Evolutionary conservation across 1,140 invertebrate species (phyloP).

Genomic region (Akabosia matsudoensis): DNA sequence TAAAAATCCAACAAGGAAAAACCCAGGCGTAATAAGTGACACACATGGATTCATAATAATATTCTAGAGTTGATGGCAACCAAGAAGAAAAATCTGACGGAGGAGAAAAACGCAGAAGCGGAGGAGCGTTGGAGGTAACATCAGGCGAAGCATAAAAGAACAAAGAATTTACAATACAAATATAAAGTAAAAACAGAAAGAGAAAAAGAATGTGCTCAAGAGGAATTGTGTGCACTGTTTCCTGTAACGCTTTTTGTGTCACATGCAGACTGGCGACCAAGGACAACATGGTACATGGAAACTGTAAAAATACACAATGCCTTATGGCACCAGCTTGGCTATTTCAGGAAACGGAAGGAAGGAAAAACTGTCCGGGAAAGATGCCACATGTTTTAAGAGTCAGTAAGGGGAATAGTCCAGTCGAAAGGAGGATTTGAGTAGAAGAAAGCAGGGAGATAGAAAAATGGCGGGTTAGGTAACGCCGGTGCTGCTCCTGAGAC

Average conservation of each 20-base stretch:
- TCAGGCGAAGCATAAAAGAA: background rate
- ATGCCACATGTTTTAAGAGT: background rate
- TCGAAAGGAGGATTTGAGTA: background rate
- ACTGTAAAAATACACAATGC: background rate
- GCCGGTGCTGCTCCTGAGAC: background rate
- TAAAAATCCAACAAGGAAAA: background rate
- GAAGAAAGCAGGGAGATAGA: background rate
- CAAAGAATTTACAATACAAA: background rate
- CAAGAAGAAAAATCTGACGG: background rate
- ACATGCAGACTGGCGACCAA: background rate
- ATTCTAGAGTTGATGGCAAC: background rate
- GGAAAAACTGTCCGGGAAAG: constrained; percentile 10
- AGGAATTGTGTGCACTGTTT: background rate
- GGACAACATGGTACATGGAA: background rate
- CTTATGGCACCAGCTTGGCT: background rate
- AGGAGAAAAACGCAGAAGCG: background rate
- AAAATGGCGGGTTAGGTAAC: background rate
- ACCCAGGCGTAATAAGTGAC: background rate
- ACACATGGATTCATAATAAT: background rate
- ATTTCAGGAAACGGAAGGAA: background rate
- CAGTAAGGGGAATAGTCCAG: background rate
- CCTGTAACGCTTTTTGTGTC: background rate
- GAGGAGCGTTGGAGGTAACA: background rate
- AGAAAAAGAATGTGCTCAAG: background rate
- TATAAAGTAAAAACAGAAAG: background rate